Base-by-base conservation (phyloP, 2,888 invertebrate genomes). In the Chrysolina haemoptera region DNA sequence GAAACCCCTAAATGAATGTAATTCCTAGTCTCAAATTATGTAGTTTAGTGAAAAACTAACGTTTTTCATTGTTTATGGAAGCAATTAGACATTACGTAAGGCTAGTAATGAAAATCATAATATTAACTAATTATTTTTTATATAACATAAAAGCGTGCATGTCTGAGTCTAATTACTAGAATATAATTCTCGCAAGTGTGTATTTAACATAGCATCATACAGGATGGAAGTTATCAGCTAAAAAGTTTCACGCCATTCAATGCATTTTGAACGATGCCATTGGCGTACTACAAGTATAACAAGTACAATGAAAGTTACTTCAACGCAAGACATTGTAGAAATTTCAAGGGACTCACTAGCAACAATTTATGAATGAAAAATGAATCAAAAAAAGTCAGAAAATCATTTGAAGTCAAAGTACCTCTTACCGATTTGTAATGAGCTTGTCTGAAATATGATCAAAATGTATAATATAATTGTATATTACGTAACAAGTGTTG, bases 181-280 rank as follows among this genome's bases (percentile, higher is more conserved):
- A 67, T 67, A 76, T 76, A 80, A 76, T 78, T 75, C 78, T 46
- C 68, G 76, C 76, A 68, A 76, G 75, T 78, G 75, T 78, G 76
- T 78, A 78, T 72, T 78, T 75, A 78, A 78, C 76, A 72, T 74
- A 72, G 73, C 74, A 75, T 74, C 76, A 73, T 78, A 71, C 72
- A 78, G 77, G 76, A 79, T 79, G 78, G 77, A 77, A 80, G 77
- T 76, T 71, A 80, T 81, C 79, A 79, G 76, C 73, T 75, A 78
- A 80, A 80, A 80, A 76, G 77, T 81, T 81, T 80, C 81, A 79
- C 81, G 81, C 80, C 76, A 75, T 77, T 80, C 79, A 79, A 71
- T 74, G 74, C 77, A 73, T 73, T 70, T 75, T 78, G 75, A 75
- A 73, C 70, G 75, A 78, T 64, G 12, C 53, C 67, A 67, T 14